Percentiles rank a stretch among this genome's conserved stretches.
Evolutionary conservation across 2,113 vertebrate species (phyloP).

Genomic region (Atlantisia rogersi): DNA sequence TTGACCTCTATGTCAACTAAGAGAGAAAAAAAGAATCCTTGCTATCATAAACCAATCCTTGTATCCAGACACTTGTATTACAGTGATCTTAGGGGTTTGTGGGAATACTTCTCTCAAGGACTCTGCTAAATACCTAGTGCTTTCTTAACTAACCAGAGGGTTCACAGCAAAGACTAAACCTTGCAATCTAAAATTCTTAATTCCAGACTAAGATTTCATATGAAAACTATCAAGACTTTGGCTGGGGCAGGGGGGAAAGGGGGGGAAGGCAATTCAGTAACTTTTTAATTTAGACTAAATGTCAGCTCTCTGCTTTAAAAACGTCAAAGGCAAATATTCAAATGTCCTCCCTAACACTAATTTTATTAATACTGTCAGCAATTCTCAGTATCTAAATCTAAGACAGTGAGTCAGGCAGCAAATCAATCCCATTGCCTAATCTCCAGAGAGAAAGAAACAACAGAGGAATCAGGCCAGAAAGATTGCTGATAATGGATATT

Average conservation of each 20-base stretch:
- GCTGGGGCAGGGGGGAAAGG: neutral
- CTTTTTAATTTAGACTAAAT: slow-evolving; percentile 41
- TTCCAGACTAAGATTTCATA: neutral
- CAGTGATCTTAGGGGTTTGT: neutral
- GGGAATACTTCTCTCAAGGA: neutral
- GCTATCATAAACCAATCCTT: neutral
- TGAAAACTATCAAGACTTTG: neutral
- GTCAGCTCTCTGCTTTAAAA: slow-evolving; percentile 53
- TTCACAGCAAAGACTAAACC: neutral
- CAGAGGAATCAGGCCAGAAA: slow-evolving; percentile 46
- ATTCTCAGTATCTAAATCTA: slow-evolving; percentile 51
- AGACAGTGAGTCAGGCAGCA: slow-evolving; percentile 61
- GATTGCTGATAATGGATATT: slow-evolving; percentile 52
- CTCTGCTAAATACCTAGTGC: neutral
- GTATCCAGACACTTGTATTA: neutral
- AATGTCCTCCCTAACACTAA: slow-evolving; percentile 44
- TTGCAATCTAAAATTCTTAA: neutral
- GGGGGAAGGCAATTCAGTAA: neutral
- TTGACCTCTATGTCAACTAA: slow-evolving; percentile 9
- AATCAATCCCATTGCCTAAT: slow-evolving; percentile 45
- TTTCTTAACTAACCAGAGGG: neutral
- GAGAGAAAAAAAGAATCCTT: neutral
- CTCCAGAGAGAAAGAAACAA: slow-evolving; percentile 55
- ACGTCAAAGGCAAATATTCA: slow-evolving; percentile 35
- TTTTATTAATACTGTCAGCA: slow-evolving; percentile 64